Conservation (phyloP, 2,113 vertebrate species). For the Spilogale gracilis region DNA sequence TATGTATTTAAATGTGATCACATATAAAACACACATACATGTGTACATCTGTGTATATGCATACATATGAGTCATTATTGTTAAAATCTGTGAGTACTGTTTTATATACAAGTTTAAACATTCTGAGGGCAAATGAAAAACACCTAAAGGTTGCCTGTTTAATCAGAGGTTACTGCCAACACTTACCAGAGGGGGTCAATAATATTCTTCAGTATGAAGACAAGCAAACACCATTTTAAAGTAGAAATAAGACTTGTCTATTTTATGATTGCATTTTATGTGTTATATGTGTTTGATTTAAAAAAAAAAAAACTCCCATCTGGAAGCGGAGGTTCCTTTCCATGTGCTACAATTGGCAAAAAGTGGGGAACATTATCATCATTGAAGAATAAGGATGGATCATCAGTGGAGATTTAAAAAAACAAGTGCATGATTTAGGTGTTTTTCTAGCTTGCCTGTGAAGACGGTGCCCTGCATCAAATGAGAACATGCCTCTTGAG, state of each 20-base stretch:
- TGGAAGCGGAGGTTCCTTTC: conserved; percentile 1
- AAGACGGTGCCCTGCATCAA: neutral
- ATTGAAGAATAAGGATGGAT: neutral
- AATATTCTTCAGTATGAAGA: neutral
- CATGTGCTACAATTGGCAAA: neutral
- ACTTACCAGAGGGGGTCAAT: neutral
- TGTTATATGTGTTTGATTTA: neutral
- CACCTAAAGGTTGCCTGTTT: neutral
- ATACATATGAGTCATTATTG: neutral
- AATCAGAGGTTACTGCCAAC: neutral
- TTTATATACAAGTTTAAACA: neutral
- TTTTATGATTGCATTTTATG: conserved; percentile 6
- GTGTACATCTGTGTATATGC: too few relatives aligned
- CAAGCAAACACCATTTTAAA: conserved; percentile 8
- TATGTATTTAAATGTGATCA: neutral
- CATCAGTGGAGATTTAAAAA: neutral
- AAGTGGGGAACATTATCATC: neutral
- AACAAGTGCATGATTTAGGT: neutral
- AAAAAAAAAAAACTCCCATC: neutral
- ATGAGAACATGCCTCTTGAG: neutral
- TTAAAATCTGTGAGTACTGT: neutral
- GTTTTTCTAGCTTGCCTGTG: neutral
- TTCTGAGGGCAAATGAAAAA: conserved; percentile 4
- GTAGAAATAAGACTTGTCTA: neutral
- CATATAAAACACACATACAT: neutral